phyloP scores from a whole-genome alignment of 2,797 vertebrate species.

The Crypturellus tataupa region DNA sequence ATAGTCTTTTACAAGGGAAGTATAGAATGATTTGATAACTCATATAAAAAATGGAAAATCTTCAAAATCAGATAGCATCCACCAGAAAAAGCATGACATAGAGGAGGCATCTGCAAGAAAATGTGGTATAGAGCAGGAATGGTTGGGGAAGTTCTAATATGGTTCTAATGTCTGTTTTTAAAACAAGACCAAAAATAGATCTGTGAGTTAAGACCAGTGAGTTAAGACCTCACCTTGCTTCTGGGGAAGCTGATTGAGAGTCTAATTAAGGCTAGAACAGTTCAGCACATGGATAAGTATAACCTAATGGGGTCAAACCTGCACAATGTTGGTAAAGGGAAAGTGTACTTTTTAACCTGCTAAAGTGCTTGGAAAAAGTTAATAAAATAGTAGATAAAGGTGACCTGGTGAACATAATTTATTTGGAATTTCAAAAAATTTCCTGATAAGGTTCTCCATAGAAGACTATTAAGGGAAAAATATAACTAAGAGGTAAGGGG shows the following conservation, averaged over 20 bases:
- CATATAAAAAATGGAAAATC: background rate
- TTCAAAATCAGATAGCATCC: background rate
- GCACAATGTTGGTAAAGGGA: background rate
- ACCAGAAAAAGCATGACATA: background rate
- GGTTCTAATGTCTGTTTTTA: background rate
- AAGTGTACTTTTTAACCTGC: background rate
- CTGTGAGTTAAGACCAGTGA: background rate
- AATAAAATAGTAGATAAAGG: constrained; percentile 49
- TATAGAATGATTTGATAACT: background rate
- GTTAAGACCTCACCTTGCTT: constrained; percentile 22
- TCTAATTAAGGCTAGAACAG: constrained; percentile 28
- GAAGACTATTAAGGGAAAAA: constrained; percentile 21
- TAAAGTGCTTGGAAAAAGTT: constrained; percentile 43
- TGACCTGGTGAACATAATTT: constrained; percentile 31
- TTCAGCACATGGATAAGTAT: background rate
- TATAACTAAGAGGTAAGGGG: constrained; percentile 6
- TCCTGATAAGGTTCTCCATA: background rate
- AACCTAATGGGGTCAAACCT: constrained; percentile 34
- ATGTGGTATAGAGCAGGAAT: background rate
- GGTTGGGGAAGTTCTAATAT: background rate
- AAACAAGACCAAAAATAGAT: background rate
- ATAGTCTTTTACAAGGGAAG: background rate
- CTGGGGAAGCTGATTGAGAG: constrained; percentile 12
- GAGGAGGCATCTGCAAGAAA: background rate
- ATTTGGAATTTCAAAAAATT: constrained; percentile 26